Conservation (phyloP, 1,140 invertebrate species). For the Penaeus japonicus region DNA sequence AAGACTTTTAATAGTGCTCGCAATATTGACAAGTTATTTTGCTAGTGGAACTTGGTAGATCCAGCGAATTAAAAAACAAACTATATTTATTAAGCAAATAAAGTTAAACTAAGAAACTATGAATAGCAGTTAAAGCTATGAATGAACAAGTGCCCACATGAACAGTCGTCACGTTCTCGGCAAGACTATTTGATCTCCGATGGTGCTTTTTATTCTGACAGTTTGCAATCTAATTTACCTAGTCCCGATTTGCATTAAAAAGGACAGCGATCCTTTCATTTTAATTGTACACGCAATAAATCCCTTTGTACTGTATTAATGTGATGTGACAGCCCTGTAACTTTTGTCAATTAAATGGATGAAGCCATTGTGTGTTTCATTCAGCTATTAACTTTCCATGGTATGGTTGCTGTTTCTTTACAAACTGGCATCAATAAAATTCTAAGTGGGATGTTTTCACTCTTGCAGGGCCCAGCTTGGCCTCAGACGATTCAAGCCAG, state of each 20-base stretch:
- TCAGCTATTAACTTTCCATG: slow-evolving; percentile 23
- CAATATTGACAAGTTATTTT: slow-evolving; percentile 1
- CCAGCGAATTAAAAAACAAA: neutral
- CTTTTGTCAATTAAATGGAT: slow-evolving; percentile 55
- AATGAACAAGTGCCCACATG: slow-evolving; percentile 16
- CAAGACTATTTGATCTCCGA: neutral
- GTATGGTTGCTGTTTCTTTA: neutral
- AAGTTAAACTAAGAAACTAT: neutral
- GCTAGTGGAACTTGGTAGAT: neutral
- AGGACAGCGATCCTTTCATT: slow-evolving; percentile 31
- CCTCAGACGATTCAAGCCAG: slow-evolving; percentile 42
- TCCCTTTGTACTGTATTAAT: slow-evolving; percentile 50
- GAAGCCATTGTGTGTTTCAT: slow-evolving; percentile 48
- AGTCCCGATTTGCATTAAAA: slow-evolving; percentile 27
- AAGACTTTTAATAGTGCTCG: neutral
- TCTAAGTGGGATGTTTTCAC: slow-evolving; percentile 57
- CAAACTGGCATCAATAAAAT: slow-evolving; percentile 21
- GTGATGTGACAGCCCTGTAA: slow-evolving; percentile 47
- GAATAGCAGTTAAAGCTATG: slow-evolving; percentile 32
- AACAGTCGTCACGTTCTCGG: slow-evolving; percentile 1
- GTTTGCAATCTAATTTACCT: slow-evolving; percentile 37
- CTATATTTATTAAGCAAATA: slow-evolving; percentile 13
- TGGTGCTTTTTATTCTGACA: slow-evolving; percentile 36
- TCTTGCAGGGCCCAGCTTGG: slow-evolving; percentile 53
- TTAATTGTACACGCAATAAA: slow-evolving; percentile 36